These are phyloP conservation scores for Gephyroberyx darwinii DNA, from an alignment of 2,797 vertebrate species.

Conservation along the genomic window DNA sequence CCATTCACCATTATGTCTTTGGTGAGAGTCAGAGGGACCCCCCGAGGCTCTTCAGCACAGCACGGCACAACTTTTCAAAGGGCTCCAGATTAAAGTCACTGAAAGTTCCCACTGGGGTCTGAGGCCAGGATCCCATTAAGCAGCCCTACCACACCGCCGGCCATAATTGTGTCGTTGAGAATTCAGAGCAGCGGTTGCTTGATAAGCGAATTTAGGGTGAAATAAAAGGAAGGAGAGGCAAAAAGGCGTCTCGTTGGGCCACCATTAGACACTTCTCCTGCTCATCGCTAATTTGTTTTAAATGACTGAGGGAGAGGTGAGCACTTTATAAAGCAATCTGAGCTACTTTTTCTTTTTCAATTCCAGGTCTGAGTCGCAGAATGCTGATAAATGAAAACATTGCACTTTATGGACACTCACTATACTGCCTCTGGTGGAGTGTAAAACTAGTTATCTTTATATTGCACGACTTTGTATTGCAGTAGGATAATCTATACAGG, in stretches of 20 bases:
- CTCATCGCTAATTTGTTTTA: constrained; percentile 81
- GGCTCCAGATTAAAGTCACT: constrained; percentile 85
- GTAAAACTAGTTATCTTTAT: constrained; percentile 64
- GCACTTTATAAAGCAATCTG: constrained; percentile 69
- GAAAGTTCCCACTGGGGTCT: constrained; percentile 84
- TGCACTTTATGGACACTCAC: constrained; percentile 52
- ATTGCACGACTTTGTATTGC: constrained; percentile 50
- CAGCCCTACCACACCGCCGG: constrained; percentile 81
- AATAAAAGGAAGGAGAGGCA: constrained; percentile 73
- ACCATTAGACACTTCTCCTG: constrained; percentile 76
- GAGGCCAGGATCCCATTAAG: constrained; percentile 85
- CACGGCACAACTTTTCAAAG: constrained; percentile 84
- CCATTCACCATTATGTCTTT: constrained; percentile 86
- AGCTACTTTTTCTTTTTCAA: constrained; percentile 36
- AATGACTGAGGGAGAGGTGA: constrained; percentile 80
- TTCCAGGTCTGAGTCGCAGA: constrained; percentile 57
- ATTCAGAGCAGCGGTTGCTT: constrained; percentile 83
- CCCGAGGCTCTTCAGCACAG: constrained; percentile 77
- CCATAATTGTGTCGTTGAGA: constrained; percentile 85
- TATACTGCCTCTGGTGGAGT: constrained; percentile 36
- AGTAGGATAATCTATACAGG: constrained; percentile 58
- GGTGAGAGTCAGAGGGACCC: constrained; percentile 81
- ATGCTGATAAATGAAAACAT: constrained; percentile 72
- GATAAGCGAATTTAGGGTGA: constrained; percentile 84
- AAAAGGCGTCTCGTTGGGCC: constrained; percentile 70